Base-by-base conservation (phyloP, 1,140 invertebrate species). In the Drosophila arizonae region DNA sequence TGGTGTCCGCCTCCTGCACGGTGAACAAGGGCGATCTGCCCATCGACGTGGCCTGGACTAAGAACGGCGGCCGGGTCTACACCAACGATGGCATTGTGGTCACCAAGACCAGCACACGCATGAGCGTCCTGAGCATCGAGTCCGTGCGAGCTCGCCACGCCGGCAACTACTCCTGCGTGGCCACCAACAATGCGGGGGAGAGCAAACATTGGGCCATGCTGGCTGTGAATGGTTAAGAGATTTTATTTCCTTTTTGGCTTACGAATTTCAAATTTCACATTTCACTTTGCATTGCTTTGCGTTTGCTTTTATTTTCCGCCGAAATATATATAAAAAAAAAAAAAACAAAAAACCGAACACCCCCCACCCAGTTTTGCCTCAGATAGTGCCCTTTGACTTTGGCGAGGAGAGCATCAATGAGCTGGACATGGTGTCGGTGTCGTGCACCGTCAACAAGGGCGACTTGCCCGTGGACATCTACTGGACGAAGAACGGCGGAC, bases 21-120 rank as follows among this genome's bases (percentile, higher is more conserved):
- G 95, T 98, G 10, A 94, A 95, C 77, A 97, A 97, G 91, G 97
- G 97, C 39, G 96, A 98, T 91, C 93, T 95, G 76, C 97, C 97
- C 6, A 93, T 97, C 72, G 94, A 95, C 60, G 96, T 97, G 70
- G 92, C 93, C 43, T 97, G 97, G 96, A 91, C 90, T 3, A 92
- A 93, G 56, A 90, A 93, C 63, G 80, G 89, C 28, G 89, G 90
- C 13, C 78, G 90, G 13, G 81, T 92, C 50, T 88, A 78, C 65
- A 90, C 81, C 72, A 91, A 79, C 65, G 92, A 90, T 90, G 92
- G 90, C 46, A 92, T 95, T 52, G 92, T 93, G 13, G 92, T 94
- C 9, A 93, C 93, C 50, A 94, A 93, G 65, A 94, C 94, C 63
- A 95, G 93, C 90, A 93, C 94, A 80, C 94, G 94, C 68, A 93